Conservation (phyloP, 2,113 vertebrate genomes). For the Triplophysa rosa region DNA sequence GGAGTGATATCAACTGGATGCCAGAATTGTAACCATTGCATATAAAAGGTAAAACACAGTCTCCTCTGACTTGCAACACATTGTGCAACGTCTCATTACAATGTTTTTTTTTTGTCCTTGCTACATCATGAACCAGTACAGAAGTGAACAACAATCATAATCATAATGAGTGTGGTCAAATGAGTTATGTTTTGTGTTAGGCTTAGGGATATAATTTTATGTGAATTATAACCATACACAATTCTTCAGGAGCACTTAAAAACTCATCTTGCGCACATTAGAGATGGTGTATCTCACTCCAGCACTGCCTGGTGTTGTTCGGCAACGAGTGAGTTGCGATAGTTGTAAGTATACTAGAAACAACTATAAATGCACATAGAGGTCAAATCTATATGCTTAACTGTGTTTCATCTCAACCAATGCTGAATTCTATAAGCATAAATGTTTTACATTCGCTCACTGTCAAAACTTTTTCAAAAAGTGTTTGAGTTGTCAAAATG, state of each 20-base stretch:
- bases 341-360: too few species aligned
- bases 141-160: constrained; percentile 56
- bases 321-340: too few species aligned
- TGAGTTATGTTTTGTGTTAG: constrained; percentile 55
- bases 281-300: constrained; percentile 43
- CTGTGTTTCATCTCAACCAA: background rate
- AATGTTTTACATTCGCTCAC: constrained; percentile 11
- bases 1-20: too few species aligned
- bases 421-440: background rate
- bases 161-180: constrained; percentile 58
- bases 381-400: too few species aligned
- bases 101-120: constrained; percentile 31
- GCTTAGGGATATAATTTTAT: constrained; percentile 64
- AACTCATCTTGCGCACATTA: constrained; percentile 55
- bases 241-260: constrained; percentile 60
- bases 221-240: constrained; percentile 63
- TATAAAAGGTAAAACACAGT: too few species aligned
- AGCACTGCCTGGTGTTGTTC: background rate
- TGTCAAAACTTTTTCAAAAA: constrained; percentile 22
- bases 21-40: too few species aligned
- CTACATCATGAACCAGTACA: constrained; percentile 45
- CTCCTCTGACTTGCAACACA: constrained; percentile 18
- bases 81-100: constrained; percentile 53
- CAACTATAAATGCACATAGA: too few species aligned
- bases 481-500: background rate